phyloP scores from a whole-genome alignment of 2,113 vertebrate species.

The Aythya baeri region DNA sequence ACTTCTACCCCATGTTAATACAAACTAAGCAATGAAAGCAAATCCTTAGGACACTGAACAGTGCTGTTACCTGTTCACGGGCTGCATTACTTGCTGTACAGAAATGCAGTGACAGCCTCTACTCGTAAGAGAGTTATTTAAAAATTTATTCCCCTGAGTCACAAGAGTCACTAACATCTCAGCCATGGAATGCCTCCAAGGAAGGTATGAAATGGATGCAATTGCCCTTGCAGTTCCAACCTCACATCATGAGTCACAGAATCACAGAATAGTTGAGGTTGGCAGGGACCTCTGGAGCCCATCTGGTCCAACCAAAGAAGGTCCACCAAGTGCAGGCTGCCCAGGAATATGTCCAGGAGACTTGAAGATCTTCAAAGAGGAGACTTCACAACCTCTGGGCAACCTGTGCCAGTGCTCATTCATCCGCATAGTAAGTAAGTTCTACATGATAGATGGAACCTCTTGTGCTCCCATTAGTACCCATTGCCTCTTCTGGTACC shows the following conservation, averaged over 20 bases:
- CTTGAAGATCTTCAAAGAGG: no score
- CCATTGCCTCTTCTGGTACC: no score
- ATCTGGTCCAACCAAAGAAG: no score
- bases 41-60: neutral
- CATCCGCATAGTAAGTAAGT: no score
- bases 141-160: neutral
- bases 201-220: neutral
- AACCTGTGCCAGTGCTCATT: no score
- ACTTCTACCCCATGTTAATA: neutral
- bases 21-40: neutral
- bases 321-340: no score
- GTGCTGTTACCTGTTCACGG: neutral
- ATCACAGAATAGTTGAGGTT: no score
- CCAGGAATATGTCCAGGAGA: no score
- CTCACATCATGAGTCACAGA: neutral
- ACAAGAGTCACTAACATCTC: neutral
- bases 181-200: rapidly evolving
- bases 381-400: no score
- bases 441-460: no score
- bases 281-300: no score
- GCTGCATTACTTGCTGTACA: neutral
- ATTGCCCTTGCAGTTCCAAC: neutral
- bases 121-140: neutral
- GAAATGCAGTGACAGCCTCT: neutral
- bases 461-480: no score